These are phyloP conservation scores for Scolopax bukidnonensis DNA, from an alignment of 2,797 vertebrate genomes.

Conservation along the genomic window DNA sequence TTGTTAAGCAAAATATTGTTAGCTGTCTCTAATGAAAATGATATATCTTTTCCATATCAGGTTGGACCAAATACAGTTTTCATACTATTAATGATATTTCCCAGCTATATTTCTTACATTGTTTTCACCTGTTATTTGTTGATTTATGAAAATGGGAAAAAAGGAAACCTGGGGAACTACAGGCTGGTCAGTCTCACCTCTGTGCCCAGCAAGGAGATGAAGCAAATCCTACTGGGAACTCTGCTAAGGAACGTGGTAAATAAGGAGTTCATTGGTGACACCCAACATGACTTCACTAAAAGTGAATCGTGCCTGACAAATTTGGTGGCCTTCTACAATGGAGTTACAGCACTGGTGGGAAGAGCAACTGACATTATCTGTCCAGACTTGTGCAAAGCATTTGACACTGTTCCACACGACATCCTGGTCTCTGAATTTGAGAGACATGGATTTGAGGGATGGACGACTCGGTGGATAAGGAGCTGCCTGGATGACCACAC, in stretches of 20 bases:
- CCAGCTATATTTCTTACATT: not conserved
- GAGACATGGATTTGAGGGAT: not conserved
- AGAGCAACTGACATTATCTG: not conserved
- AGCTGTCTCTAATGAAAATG: not conserved
- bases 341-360: not conserved
- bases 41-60: not conserved
- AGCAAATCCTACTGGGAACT: not conserved
- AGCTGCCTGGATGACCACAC: not conserved
- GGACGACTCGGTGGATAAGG: not conserved
- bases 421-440: not conserved
- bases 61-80: not conserved
- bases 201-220: not conserved
- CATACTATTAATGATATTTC: not conserved
- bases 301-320: not conserved
- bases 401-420: not conserved
- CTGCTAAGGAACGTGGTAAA: not conserved
- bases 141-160: not conserved
- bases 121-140: not conserved
- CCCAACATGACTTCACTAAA: not conserved
- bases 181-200: not conserved
- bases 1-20: not conserved
- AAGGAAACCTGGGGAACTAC: not conserved
- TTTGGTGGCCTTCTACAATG: not conserved
- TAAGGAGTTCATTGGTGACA: not conserved
- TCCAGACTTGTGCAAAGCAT: not conserved